Evolutionary conservation across 2,113 vertebrate species (phyloP).

Genomic region (Thymallus thymallus): DNA sequence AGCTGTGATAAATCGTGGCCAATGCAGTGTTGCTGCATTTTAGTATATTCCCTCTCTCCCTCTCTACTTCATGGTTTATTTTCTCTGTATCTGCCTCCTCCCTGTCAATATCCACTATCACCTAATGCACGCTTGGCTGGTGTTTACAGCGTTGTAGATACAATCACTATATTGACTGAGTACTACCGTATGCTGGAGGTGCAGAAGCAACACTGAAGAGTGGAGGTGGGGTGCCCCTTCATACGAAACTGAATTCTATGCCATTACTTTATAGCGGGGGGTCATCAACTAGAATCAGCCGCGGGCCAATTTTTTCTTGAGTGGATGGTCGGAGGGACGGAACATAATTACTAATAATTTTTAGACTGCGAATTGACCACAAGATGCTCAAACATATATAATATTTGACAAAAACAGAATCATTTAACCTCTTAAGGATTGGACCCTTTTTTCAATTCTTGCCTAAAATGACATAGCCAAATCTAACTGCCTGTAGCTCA

Average conservation of each 20-base stretch:
- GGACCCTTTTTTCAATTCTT: too few species aligned
- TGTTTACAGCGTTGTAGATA: constrained; percentile 34
- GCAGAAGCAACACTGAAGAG: background rate
- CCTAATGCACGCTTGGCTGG: constrained; percentile 39
- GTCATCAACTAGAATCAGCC: too few species aligned
- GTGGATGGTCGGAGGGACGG: too few species aligned
- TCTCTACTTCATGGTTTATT: constrained; percentile 36
- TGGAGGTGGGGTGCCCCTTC: background rate
- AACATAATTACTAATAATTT: too few species aligned
- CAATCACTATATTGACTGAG: constrained; percentile 40
- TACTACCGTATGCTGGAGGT: background rate
- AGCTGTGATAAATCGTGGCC: constrained; percentile 35
- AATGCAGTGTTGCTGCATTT: constrained; percentile 25
- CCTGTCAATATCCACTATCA: constrained; percentile 43
- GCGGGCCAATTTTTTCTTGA: too few species aligned
- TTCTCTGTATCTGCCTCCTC: constrained; percentile 41
- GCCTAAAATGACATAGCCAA: too few species aligned
- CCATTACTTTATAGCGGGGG: background rate
- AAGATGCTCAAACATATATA: too few species aligned
- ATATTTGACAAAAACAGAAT: too few species aligned
- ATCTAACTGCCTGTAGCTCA: too few species aligned
- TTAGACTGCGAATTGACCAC: too few species aligned
- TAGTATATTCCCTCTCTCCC: background rate
- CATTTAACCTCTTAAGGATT: too few species aligned
- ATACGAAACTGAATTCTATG: background rate